Evolutionary conservation across 2,797 vertebrate genomes (phyloP), one percentile per base, ranked within the genome.

Genomic region (Danio albolineatus): DNA sequence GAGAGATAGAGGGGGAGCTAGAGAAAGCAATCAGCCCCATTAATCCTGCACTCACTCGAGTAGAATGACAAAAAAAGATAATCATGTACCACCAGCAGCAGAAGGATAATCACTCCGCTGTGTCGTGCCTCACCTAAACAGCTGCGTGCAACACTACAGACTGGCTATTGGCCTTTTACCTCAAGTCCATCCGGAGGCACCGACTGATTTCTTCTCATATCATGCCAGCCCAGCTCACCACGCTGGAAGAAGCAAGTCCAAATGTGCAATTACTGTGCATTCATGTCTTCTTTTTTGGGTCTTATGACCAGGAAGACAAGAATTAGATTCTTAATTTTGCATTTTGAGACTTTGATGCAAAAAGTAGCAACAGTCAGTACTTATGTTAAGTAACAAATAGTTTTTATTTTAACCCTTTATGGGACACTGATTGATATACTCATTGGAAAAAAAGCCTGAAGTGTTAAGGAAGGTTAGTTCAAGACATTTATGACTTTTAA

Each of bases 11-110:
- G 46, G 38, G 76, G 54, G 64, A 28, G 28, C 16, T 74, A 73
- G 28, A 69, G 38, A 44, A 83, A 66, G 82, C 82, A 76, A 80
- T 83, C 82, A 73, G n/a, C 19, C 36, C 60, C 51, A 61, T 78
- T 83, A 78, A 70, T 79, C 77, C 77, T 57, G 51, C 61, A 19
- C 49, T 67, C 74, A 75, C 19, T 57, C 8, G 49, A 54, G 72
- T 56, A 62, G 17, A 56, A 76, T 51, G 59, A 64, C 62, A 79
- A 61, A 79, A 70, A 62, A 38, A 46, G 70, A 79, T 65, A 73
- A 79, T 73, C 78, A 72, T 19, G 36, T 44, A 73, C 49, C 69
- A 64, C 48, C 48, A 65, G 48, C 59, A 46, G 49, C 51, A 73
- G 60, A 56, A 43, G 51, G 39, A 56, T 73, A 79, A 79, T 79